Conservation (phyloP, 2,113 vertebrate species). For the Triplophysa tibetana region DNA sequence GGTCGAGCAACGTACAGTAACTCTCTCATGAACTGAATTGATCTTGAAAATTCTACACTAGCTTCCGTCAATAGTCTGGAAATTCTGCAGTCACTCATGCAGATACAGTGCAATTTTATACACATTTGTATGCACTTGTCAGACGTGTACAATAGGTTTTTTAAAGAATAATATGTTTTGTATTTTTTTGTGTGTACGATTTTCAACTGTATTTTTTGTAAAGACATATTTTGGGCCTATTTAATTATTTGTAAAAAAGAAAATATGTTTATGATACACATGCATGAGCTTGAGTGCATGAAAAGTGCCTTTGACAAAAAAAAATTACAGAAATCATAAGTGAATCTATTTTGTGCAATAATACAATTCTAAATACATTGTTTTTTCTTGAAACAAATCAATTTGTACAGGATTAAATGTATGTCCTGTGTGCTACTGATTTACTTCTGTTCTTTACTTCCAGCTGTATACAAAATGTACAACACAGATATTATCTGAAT, state of each 20-base stretch:
- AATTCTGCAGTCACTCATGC: neutral
- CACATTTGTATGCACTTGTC: neutral
- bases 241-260: neutral
- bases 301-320: conserved; percentile 17
- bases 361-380: too few species aligned
- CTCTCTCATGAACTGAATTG: neutral
- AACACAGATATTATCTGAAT: neutral
- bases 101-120: neutral
- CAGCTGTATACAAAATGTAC: neutral
- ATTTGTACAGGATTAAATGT: neutral
- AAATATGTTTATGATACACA: neutral
- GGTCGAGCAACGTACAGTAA: neutral
- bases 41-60: neutral
- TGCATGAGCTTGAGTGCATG: neutral
- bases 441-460: neutral
- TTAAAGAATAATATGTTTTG: neutral
- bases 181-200: neutral
- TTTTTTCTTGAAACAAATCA: too few species aligned
- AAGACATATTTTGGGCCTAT: neutral
- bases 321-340: too few species aligned
- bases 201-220: neutral
- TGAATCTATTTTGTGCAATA: neutral
- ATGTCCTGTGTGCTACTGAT: neutral
- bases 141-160: neutral
- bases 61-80: neutral